A percentile compares a stretch with the other conserved stretches of the same genome.
Evolutionary conservation across 2,797 vertebrate genomes (phyloP).

Genomic region (Rhinophrynus dorsalis): DNA sequence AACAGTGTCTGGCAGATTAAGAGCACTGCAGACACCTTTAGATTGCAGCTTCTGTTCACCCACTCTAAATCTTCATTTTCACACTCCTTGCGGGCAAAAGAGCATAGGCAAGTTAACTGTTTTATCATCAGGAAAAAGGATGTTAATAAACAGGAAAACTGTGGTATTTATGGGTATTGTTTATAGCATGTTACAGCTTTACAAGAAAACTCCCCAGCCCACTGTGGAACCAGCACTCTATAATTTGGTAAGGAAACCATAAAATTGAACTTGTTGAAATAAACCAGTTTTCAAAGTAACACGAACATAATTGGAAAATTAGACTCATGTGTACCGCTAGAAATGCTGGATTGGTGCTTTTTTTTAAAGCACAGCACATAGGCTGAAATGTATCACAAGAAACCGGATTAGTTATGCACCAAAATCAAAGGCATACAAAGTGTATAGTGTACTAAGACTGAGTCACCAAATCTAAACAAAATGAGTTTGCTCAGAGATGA

Average conservation of each 20-base stretch:
- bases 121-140: constrained; percentile 51
- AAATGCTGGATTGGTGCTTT: constrained; percentile 4
- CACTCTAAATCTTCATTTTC: constrained; percentile 47
- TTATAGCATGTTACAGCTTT: constrained; percentile 46
- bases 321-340: constrained; percentile 43
- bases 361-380: background rate
- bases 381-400: constrained; percentile 20
- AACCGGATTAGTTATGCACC: constrained; percentile 32
- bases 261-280: constrained; percentile 50
- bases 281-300: constrained; percentile 50
- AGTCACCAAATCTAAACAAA: constrained; percentile 11
- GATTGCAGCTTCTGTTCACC: constrained; percentile 41
- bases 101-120: constrained; percentile 36
- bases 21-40: constrained; percentile 42
- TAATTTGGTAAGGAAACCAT: constrained; percentile 48
- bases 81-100: constrained; percentile 36
- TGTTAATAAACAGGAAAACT: constrained; percentile 48
- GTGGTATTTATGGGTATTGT: constrained; percentile 45
- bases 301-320: constrained; percentile 48
- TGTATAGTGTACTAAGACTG: background rate
- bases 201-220: constrained; percentile 39
- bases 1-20: constrained; percentile 40
- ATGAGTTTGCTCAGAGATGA: background rate
- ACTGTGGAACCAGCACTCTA: constrained; percentile 42
- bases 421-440: constrained; percentile 25